Evolutionary conservation across 64 coral and sea anemone genomes (phyloP).

Genomic region (Montipora foliosa): DNA sequence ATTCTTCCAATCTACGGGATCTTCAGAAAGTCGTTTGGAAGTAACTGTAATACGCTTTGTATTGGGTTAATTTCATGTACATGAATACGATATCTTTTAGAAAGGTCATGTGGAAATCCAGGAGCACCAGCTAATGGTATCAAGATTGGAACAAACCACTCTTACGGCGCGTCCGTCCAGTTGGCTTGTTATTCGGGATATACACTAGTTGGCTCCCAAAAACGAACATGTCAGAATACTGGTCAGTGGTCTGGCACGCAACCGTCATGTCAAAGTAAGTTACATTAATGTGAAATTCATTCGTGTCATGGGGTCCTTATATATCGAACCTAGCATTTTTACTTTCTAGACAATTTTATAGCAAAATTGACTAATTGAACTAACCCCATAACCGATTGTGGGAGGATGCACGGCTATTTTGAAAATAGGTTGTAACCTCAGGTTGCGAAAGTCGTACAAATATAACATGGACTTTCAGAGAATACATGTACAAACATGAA

Average conservation of each 20-base stretch:
- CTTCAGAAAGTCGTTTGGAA: too few species aligned
- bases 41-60: too few species aligned
- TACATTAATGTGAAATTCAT: background rate
- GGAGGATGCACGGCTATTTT: too few species aligned
- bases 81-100: background rate
- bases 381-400: too few species aligned
- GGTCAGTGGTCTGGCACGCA: conserved; percentile 86
- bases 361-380: too few species aligned
- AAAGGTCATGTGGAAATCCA: conserved; percentile 87
- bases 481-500: too few species aligned
- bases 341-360: too few species aligned
- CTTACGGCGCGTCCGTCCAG: conserved; percentile 65
- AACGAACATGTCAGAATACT: conserved; percentile 70
- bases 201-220: conserved; percentile 53
- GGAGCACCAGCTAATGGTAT: conserved; percentile 73
- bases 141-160: conserved; percentile 83
- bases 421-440: too few species aligned
- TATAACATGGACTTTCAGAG: too few species aligned
- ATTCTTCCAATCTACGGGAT: too few species aligned
- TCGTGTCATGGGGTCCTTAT: background rate
- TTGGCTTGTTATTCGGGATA: conserved; percentile 79
- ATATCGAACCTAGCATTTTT: too few species aligned
- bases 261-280: conserved; percentile 87
- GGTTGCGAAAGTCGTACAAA: too few species aligned
- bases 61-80: background rate